Evolutionary conservation across 1,140 invertebrate species (phyloP).

Genomic region (Chironomus striatipennis): DNA sequence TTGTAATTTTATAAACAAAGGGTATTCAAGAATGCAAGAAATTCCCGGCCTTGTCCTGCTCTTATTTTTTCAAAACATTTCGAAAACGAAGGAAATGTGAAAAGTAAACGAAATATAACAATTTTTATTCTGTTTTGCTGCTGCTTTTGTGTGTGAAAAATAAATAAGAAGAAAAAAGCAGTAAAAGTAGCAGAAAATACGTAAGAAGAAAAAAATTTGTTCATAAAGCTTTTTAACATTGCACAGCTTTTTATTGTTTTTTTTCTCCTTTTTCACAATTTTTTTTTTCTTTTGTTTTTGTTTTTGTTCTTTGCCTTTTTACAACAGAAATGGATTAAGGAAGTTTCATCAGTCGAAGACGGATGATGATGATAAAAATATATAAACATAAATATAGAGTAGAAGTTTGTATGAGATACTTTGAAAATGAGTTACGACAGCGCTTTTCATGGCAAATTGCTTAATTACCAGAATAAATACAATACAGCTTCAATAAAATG

Average conservation of each 20-base stretch:
- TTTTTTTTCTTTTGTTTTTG: background rate
- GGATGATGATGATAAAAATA: slow-evolving; percentile 9
- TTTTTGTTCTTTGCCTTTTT: background rate
- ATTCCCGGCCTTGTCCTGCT: background rate
- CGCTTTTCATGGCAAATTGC: too few species aligned
- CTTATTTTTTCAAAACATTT: background rate
- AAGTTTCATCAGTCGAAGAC: slow-evolving; percentile 7
- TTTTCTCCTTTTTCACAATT: background rate
- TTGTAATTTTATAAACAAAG: too few species aligned
- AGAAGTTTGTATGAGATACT: too few species aligned
- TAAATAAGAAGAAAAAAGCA: slow-evolving; percentile 10
- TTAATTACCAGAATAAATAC: too few species aligned
- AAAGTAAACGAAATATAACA: background rate
- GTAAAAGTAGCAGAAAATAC: background rate
- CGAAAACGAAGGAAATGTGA: background rate
- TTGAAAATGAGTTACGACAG: too few species aligned
- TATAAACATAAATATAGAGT: too few species aligned
- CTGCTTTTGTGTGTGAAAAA: background rate
- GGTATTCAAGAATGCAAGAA: too few species aligned
- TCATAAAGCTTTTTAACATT: slow-evolving; percentile 23
- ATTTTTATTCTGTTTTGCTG: slow-evolving; percentile 2
- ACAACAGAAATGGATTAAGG: slow-evolving; percentile 18
- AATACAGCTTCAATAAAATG: too few species aligned
- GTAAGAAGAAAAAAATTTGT: background rate
- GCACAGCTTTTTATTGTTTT: slow-evolving; percentile 16